Evolutionary conservation across 2,888 invertebrate genomes (phyloP).

Genomic region (Drosophila vallismaia): DNA sequence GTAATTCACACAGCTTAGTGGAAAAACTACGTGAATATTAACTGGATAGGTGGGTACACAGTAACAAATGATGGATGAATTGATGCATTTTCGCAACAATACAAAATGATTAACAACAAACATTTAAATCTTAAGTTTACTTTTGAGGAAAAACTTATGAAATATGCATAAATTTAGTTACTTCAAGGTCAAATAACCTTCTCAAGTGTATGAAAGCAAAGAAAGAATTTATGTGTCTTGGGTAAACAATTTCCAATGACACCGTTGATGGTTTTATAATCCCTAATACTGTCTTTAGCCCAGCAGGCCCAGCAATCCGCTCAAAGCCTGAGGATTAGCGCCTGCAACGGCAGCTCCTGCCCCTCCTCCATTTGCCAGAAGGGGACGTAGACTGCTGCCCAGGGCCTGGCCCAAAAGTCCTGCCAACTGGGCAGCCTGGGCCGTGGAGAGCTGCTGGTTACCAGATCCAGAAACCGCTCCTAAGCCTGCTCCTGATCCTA

Average conservation of each 20-base stretch:
- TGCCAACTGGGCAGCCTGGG: constrained; percentile 74
- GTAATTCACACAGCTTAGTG: background rate
- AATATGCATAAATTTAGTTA: background rate
- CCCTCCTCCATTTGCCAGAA: constrained; percentile 60
- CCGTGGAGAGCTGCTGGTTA: constrained; percentile 48
- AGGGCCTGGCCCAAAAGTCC: constrained; percentile 75
- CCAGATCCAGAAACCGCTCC: constrained; percentile 32
- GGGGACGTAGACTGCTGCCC: constrained; percentile 73
- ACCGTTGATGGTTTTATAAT: background rate
- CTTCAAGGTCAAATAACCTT: background rate
- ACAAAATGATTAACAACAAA: background rate
- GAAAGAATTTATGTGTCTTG: background rate
- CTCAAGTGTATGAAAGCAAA: background rate
- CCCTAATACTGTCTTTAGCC: constrained; percentile 53
- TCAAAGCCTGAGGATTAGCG: constrained; percentile 56
- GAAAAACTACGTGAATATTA: background rate
- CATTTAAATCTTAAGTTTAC: background rate
- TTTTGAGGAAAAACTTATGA: background rate
- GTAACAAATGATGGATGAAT: background rate
- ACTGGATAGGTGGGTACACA: background rate
- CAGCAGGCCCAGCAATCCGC: constrained; percentile 53
- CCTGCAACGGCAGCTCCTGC: constrained; percentile 40
- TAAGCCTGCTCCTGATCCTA: constrained; percentile 5
- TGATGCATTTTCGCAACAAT: background rate
- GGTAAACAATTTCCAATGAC: background rate